Evolutionary conservation across 2,113 vertebrate genomes (phyloP).

Genomic region (Coracopsis vasa): DNA sequence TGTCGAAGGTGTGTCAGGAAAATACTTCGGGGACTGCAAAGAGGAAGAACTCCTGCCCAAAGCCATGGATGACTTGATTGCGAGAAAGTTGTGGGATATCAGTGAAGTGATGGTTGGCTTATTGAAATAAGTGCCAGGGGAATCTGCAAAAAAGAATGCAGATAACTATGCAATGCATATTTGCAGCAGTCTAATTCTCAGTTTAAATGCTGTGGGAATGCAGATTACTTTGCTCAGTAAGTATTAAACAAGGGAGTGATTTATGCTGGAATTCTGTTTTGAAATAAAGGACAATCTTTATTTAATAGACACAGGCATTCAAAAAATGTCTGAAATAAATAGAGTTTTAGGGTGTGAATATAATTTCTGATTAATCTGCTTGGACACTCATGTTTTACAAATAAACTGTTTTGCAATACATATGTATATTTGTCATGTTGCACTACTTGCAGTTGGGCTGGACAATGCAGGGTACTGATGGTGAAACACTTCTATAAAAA

Average conservation of each 20-base stretch:
- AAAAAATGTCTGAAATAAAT: not conserved
- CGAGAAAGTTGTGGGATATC: constrained; percentile 90
- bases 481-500: not conserved
- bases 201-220: not conserved
- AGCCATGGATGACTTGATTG: constrained; percentile 84
- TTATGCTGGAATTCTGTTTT: not conserved
- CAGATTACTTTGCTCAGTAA: not conserved
- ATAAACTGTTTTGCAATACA: not conserved
- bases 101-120: constrained; percentile 93
- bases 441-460: not conserved
- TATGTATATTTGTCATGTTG: not conserved
- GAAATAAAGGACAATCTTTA: not conserved
- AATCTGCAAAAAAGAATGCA: not conserved
- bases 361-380: constrained; percentile 21
- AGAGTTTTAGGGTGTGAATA: not conserved
- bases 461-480: not conserved
- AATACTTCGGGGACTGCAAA: constrained; percentile 90
- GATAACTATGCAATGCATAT: not conserved
- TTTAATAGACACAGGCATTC: not conserved
- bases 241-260: not conserved
- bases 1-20: constrained; percentile 87
- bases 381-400: not conserved
- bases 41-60: constrained; percentile 87
- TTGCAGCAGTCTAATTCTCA: not conserved
- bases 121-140: constrained; percentile 69